Evolutionary conservation across 2,888 invertebrate species (phyloP).

Genomic region (Lampropteryx suffumata): DNA sequence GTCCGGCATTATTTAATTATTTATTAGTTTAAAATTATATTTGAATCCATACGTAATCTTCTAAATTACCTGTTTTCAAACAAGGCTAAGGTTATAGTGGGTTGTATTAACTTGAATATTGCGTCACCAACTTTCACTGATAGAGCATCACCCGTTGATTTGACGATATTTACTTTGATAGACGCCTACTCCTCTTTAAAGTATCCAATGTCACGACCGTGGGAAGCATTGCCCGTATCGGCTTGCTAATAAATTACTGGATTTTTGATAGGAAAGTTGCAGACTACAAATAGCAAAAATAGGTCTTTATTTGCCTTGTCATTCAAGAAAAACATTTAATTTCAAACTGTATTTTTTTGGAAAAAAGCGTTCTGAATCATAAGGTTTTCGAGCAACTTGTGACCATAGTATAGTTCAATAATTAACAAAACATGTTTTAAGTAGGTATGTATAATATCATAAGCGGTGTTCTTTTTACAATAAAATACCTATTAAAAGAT

Average conservation of each 20-base stretch:
- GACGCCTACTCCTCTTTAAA: slow-evolving; percentile 26
- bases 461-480: too few species aligned
- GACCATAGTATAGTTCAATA: too few species aligned
- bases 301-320: background rate
- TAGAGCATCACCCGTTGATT: slow-evolving; percentile 28
- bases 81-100: slow-evolving; percentile 35
- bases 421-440: too few species aligned
- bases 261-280: slow-evolving; percentile 17
- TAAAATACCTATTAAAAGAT: slow-evolving; percentile 4
- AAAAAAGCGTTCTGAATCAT: too few species aligned
- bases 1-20: background rate
- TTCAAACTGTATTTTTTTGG: too few species aligned
- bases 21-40: slow-evolving; percentile 6
- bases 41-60: slow-evolving; percentile 12
- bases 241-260: slow-evolving; percentile 30
- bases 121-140: slow-evolving; percentile 40
- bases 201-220: slow-evolving; percentile 36
- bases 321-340: background rate
- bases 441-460: too few species aligned
- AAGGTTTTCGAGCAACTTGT: too few species aligned
- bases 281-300: background rate
- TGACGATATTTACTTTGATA: slow-evolving; percentile 30
- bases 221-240: slow-evolving; percentile 25
- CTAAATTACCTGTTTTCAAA: slow-evolving; percentile 25
- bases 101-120: slow-evolving; percentile 31